These are phyloP conservation scores for Glaucidium brasilianum DNA, from an alignment of 2,113 vertebrate species.

Conservation along the genomic window DNA sequence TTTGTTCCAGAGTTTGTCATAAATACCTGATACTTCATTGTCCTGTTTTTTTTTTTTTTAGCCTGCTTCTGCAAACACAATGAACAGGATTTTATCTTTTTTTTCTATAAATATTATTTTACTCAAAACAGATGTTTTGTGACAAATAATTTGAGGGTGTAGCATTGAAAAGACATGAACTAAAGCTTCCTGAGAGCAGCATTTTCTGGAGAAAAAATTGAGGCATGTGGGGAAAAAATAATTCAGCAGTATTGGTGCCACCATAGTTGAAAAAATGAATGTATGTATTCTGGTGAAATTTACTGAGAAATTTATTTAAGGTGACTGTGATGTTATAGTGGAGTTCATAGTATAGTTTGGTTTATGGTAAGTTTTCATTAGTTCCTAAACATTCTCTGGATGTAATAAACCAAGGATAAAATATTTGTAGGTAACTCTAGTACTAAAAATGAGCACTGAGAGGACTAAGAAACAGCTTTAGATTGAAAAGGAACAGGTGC, in stretches of 20 bases:
- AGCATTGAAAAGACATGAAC: neutral
- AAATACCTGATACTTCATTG: neutral
- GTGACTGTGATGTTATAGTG: neutral
- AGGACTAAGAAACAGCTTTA: neutral
- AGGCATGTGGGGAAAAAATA: neutral
- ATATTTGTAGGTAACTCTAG: neutral
- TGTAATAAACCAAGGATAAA: neutral
- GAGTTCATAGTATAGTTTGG: neutral
- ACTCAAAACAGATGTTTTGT: constrained; percentile 32
- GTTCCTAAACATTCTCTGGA: neutral
- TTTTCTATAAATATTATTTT: neutral
- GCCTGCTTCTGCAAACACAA: neutral
- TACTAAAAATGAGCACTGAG: neutral
- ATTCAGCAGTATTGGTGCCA: neutral
- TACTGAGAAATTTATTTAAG: neutral
- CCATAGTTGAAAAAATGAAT: neutral
- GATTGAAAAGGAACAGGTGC: neutral
- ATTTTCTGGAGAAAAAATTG: neutral
- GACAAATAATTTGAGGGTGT: neutral
- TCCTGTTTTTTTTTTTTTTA: neutral
- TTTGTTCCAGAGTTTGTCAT: constrained; percentile 5
- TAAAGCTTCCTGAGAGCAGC: neutral
- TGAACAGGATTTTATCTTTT: neutral
- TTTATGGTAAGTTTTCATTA: neutral
- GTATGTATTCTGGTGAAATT: neutral